phyloP scores from a whole-genome alignment of 2,113 vertebrate species.

The Propithecus coquereli region DNA sequence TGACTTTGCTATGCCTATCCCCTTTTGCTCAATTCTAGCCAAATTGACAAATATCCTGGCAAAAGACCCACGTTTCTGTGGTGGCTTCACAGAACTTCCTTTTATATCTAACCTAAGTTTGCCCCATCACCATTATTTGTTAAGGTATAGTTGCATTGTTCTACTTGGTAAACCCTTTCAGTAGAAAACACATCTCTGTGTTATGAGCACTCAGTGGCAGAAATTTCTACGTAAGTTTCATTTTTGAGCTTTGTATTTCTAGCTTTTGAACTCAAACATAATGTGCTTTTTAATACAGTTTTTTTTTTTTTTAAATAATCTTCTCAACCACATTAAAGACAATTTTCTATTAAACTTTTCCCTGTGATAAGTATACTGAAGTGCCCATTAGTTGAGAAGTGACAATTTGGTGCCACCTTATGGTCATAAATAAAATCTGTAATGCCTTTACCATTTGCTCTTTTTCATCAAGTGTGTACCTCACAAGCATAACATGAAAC shows the following conservation, averaged over 20 bases:
- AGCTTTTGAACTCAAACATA: conserved; percentile 25
- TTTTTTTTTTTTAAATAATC: neutral
- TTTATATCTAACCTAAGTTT: neutral
- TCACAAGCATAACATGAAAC: neutral
- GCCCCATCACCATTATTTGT: neutral
- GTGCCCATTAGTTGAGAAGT: neutral
- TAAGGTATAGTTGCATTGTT: neutral
- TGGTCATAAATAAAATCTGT: neutral
- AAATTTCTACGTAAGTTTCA: neutral
- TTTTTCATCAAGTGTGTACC: neutral
- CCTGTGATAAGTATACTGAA: neutral
- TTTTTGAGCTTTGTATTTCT: neutral
- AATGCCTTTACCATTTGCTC: neutral
- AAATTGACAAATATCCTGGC: neutral
- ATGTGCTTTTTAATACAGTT: neutral
- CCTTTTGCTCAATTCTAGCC: neutral
- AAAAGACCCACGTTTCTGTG: neutral
- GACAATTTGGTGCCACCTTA: conserved; percentile 48
- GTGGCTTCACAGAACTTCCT: neutral
- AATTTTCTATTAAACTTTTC: neutral
- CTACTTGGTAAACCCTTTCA: neutral
- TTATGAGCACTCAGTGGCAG: neutral
- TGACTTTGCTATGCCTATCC: neutral
- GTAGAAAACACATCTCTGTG: neutral
- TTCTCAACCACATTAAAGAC: neutral